Base-by-base conservation (phyloP, 2,888 invertebrate species). In the Meiosimyza platycephala region DNA sequence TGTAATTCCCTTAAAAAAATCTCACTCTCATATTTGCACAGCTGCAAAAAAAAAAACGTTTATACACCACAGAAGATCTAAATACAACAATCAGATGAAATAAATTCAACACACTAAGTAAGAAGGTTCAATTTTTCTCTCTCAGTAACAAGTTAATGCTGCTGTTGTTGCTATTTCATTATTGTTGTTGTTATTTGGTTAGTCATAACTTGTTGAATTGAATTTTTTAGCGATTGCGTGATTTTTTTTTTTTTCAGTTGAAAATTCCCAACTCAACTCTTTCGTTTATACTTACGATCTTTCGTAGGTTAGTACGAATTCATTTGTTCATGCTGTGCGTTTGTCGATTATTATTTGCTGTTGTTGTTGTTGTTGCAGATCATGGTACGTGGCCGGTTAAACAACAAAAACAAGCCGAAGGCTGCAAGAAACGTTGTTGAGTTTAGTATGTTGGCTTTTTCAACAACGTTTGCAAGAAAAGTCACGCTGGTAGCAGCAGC, bases 351-450 rank as follows among this genome's bases (percentile, higher is more conserved):
- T 11, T 16, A 7, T 18, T 54, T 66, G 13, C 33, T 67, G 40
- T 47, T 12, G 57, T 48, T 15, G 18, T 68, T 57, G 57, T 57
- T 47, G 16, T n/a, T 22, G 4, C 2, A n/a, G n/a, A 64, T 28
- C 51, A 52, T 60, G 62, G 60, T 62, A 70, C 70, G 70, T 70
- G 70, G 70, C 62, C 62, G 63, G 63, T 70, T 62, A 13, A 50
- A 18, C 47, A 22, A 18, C 62, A 52, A n/a, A 64, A 64, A 71
- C 54, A 68, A 28, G 9, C 47, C 57, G 57, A 60, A 28, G 22
- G 22, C 33, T 28, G 15, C 33, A 12, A 28, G 51, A 64, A 18
- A 40, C 62, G 54, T 52, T 60, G 59, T 62, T 63, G 54, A 62
- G 18, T 70, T 70, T 60, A 7, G 48, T 48, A 18, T n/a, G n/a